Conservation (phyloP, 2,888 invertebrate genomes). For the Pasiphila rectangulata region DNA sequence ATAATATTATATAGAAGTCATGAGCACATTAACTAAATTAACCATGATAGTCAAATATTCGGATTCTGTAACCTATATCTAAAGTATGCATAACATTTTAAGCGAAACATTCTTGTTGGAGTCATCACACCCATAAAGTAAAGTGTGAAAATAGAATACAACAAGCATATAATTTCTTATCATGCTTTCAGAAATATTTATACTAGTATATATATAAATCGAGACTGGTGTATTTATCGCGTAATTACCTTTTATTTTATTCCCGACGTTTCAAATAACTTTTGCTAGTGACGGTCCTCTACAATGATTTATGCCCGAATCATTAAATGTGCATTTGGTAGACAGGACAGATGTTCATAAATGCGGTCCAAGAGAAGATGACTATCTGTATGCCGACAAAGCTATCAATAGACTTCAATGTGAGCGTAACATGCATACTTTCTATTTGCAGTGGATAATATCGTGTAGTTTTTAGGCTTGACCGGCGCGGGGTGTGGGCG, state of each 20-base stretch:
- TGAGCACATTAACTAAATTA: no score
- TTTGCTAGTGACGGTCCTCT: no score
- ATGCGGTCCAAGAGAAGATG: conserved; percentile 1
- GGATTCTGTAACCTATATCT: no score
- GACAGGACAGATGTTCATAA: not conserved
- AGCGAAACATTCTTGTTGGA: conserved; percentile 6
- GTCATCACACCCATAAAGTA: conserved; percentile 24
- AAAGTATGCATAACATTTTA: no score
- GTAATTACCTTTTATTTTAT: no score
- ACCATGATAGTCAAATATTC: not conserved
- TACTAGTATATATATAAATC: no score
- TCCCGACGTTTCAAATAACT: no score
- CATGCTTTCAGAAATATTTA: no score
- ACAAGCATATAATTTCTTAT: not conserved
- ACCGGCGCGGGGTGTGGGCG: conserved; percentile 37
- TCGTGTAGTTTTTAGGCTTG: conserved; percentile 64
- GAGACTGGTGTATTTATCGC: no score
- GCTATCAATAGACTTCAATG: conserved; percentile 59
- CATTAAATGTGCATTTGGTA: not conserved
- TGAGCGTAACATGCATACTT: conserved; percentile 61
- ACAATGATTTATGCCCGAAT: no score
- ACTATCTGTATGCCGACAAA: not conserved
- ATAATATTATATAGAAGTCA: no score
- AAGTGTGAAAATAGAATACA: conserved; percentile 8
- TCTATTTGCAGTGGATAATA: conserved; percentile 68